These are phyloP conservation scores for Drosophila paracracens DNA, from an alignment of 2,888 invertebrate species.

Conservation along the genomic window DNA sequence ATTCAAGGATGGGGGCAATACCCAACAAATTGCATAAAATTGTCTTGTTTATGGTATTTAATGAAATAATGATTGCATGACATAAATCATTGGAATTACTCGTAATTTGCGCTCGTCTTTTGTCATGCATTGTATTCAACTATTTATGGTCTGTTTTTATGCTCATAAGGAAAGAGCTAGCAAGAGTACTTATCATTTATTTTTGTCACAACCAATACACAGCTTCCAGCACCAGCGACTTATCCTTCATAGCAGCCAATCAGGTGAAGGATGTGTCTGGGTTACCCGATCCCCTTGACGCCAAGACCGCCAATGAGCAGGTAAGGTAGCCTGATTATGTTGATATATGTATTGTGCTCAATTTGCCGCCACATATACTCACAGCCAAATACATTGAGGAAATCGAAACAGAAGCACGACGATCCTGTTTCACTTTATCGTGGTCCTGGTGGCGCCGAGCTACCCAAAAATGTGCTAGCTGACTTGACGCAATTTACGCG, in stretches of 20 bases:
- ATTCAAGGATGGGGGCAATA: conserved; percentile 13
- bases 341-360: conserved; percentile 19
- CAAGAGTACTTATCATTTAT: conserved; percentile 1
- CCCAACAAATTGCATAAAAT: conserved; percentile 1
- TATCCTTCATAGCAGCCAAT: conserved; percentile 88
- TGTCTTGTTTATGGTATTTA: conserved; percentile 33
- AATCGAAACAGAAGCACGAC: conserved; percentile 83
- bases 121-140: neutral
- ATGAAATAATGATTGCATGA: conserved; percentile 18
- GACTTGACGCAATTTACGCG: conserved; percentile 90
- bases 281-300: conserved; percentile 86
- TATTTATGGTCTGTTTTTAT: neutral
- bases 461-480: conserved; percentile 86
- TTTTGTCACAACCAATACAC: conserved; percentile 75
- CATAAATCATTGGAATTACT: conserved; percentile 10
- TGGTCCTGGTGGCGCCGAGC: conserved; percentile 86
- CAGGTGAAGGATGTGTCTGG: conserved; percentile 86
- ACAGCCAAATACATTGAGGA: conserved; percentile 82
- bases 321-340: conserved; percentile 60
- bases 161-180: neutral
- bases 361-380: conserved; percentile 18
- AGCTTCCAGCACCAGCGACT: conserved; percentile 92
- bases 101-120: conserved; percentile 12
- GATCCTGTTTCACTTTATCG: conserved; percentile 84
- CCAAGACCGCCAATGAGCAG: conserved; percentile 79